phyloP scores from a whole-genome alignment of 2,113 vertebrate genomes.

The Atrichornis clamosus region DNA sequence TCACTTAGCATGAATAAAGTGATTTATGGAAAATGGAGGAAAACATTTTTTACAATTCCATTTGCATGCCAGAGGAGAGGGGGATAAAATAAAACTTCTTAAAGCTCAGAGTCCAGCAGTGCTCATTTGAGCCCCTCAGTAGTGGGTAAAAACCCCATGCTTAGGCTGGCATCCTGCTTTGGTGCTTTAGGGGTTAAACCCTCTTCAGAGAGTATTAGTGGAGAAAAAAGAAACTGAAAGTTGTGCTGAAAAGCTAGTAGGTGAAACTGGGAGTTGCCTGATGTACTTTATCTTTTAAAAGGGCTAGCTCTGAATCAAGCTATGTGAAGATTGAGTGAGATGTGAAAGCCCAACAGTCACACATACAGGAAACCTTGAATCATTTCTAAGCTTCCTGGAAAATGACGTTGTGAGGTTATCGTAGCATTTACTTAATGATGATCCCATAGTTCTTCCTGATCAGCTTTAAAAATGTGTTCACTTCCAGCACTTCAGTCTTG shows the following conservation, averaged over 20 bases:
- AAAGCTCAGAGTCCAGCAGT: not conserved
- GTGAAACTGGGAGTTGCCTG: not conserved
- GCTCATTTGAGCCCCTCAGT: not conserved
- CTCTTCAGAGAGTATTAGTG: not conserved
- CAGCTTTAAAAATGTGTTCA: not conserved
- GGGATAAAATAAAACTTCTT: not conserved
- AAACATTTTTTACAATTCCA: not conserved
- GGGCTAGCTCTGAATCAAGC: not conserved
- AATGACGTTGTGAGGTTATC: not conserved
- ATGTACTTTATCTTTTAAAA: not conserved
- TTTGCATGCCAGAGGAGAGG: not conserved
- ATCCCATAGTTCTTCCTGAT: not conserved
- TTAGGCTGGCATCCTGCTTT: not conserved
- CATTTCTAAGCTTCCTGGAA: constrained; percentile 50
- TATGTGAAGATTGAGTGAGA: not conserved
- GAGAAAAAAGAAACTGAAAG: not conserved
- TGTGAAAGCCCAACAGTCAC: not conserved
- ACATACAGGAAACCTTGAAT: constrained; percentile 51
- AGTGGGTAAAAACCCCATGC: not conserved
- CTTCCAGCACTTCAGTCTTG: not conserved
- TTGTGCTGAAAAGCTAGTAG: not conserved
- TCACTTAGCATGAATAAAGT: not conserved
- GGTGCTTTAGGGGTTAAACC: not conserved
- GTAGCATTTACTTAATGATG: not conserved
- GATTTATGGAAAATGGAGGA: not conserved